A percentile compares a stretch with the other conserved stretches of the same genome.
Conservation (phyloP, 2,888 invertebrate species). For the Cyrtodaria siliqua region DNA sequence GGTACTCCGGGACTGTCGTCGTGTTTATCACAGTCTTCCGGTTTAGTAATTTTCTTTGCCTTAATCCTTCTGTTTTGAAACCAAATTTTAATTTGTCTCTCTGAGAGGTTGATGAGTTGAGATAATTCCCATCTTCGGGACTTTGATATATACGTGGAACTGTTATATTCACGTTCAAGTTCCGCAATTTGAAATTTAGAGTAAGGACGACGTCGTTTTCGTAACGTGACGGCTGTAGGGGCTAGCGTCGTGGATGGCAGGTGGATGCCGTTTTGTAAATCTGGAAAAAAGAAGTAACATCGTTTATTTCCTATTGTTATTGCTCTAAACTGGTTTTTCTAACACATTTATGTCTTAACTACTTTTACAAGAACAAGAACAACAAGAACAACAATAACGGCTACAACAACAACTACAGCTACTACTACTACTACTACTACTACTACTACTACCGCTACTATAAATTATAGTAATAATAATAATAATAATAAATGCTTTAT, state of each 20-base stretch:
- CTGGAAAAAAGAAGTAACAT: slow-evolving; percentile 61
- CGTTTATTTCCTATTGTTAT: no score
- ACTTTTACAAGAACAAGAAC: no score
- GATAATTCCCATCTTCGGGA: slow-evolving; percentile 99
- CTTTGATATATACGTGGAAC: slow-evolving; percentile 99
- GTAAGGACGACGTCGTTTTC: slow-evolving; percentile 98
- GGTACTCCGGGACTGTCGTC: slow-evolving; percentile 55
- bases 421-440: no score
- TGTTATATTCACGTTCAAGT: slow-evolving; percentile 98
- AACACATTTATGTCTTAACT: no score
- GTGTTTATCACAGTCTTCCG: slow-evolving; percentile 71
- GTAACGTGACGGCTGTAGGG: slow-evolving; percentile 81
- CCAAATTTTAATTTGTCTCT: slow-evolving; percentile 86
- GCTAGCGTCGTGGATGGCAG: slow-evolving; percentile 81
- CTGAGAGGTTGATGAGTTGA: slow-evolving; percentile 92
- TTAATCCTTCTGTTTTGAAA: slow-evolving; percentile 85
- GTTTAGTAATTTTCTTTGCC: slow-evolving; percentile 82
- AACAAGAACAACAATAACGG: no score
- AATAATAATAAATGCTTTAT: no score
- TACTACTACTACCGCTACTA: no score
- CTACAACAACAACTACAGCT: neutral
- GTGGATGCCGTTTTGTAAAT: slow-evolving; percentile 80
- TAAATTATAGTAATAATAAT: no score
- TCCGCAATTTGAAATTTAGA: slow-evolving; percentile 99
- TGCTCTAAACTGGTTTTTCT: no score